Evolutionary conservation across 2,797 vertebrate species (phyloP).

Genomic region (Harpagifer antarcticus): DNA sequence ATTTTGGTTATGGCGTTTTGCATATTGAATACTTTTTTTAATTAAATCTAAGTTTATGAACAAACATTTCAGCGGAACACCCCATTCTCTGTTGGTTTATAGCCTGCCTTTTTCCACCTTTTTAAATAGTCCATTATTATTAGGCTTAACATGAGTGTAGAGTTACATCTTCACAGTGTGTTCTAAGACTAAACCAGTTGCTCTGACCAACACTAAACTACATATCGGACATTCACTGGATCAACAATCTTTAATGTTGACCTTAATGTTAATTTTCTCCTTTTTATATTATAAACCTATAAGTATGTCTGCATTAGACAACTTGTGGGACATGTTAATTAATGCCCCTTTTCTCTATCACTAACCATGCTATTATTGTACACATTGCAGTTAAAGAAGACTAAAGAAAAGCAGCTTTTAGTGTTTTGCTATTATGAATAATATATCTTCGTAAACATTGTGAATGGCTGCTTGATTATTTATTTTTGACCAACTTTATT

Average conservation of each 20-base stretch:
- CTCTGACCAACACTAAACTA: not conserved
- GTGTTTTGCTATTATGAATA: constrained; percentile 12
- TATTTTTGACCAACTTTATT: too few species aligned
- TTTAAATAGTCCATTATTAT: not conserved
- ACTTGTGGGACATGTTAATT: not conserved
- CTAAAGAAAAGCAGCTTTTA: constrained; percentile 15
- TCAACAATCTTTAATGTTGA: not conserved
- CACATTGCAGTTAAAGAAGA: not conserved
- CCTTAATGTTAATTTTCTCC: not conserved
- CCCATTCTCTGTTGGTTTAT: not conserved
- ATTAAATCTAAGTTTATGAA: not conserved
- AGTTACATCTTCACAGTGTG: not conserved
- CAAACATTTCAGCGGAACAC: not conserved
- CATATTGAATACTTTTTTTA: not conserved
- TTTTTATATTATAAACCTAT: constrained; percentile 20
- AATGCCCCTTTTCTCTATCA: not conserved
- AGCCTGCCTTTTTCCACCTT: constrained; percentile 12
- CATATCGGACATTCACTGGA: not conserved
- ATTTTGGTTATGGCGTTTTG: not conserved
- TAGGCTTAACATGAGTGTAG: not conserved
- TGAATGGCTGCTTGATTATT: not conserved
- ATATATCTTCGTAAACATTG: constrained; percentile 6
- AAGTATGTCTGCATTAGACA: not conserved
- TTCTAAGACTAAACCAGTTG: constrained; percentile 18
- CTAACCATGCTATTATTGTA: constrained; percentile 1